Evolutionary conservation across 2,797 vertebrate species (phyloP), one percentile per base, ranked within the genome.

Genomic region (Remorina albescens): DNA sequence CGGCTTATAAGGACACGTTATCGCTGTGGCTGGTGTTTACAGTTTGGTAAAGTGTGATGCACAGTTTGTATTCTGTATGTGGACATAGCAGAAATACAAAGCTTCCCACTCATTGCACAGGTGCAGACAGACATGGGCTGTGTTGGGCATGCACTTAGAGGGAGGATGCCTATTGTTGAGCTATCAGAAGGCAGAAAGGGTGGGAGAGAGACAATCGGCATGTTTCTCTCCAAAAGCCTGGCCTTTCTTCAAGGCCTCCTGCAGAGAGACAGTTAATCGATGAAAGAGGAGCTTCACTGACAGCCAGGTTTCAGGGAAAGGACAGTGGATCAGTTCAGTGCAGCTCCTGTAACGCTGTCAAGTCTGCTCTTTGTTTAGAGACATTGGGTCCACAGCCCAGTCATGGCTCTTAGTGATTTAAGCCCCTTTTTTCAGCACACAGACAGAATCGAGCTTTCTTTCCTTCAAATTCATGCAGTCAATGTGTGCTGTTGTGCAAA

Each of bases 261-360:
- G 76, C 68, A 84, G 87, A 85, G 23, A 30, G 91, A 89, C 88
- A 46, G 87, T 11, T 80, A 83, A 87, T 95, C 93, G 61, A 92
- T 94, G 81, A 80, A 87, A 91, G 90, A 57, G 16, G 79, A 62
- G 88, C 73, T 90, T 67, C 67, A 81, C 77, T 76, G 88, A 83
- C 82, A 70, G 64, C 49, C 71, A 74, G 75, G 49, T 68, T 76
- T 80, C 18, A 49, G 46, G n/a, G 10, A 30, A 72, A 51, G 75
- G 60, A 49, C 85, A 76, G 74, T 9, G 26, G 61, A 30, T 5
- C 69, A 21, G 21, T 62, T 64, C 53, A 83, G 51, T 21, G 26
- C 56, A 26, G 75, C 54, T 65, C 51, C 74, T 67, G 26, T 10
- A 32, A 50, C 6, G 2, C 70, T 69, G 58, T 67, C 69, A 76